Conservation (phyloP, 2,113 vertebrate species). For the Entomyzon cyanotis region DNA sequence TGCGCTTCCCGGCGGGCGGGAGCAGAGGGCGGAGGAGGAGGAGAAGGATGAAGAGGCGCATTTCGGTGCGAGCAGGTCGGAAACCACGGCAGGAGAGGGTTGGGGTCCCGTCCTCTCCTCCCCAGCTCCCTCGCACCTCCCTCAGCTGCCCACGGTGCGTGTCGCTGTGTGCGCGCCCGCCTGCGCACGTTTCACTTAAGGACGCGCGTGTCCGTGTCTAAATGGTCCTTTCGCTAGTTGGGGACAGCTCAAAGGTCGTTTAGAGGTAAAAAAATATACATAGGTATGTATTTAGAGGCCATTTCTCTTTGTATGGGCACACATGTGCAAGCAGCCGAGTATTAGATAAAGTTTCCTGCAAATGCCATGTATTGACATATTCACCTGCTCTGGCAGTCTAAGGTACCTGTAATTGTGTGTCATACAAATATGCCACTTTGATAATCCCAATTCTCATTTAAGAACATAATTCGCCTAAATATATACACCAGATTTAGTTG, state of each 20-base stretch:
- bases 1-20: not conserved
- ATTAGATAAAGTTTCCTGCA: not conserved
- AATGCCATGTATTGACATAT: not conserved
- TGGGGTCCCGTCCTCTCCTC: not conserved
- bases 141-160: not conserved
- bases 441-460: not conserved
- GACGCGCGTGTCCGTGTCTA: not conserved
- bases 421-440: not conserved
- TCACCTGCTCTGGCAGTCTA: fast-evolving
- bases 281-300: not conserved
- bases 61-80: not conserved
- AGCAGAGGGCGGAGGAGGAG: not conserved
- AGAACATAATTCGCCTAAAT: not conserved
- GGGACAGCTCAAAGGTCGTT: not conserved
- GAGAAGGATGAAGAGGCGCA: fast-evolving
- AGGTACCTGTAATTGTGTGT: not conserved
- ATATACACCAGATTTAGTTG: not conserved
- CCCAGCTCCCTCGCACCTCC: not conserved
- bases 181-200: not conserved
- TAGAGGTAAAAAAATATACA: not conserved
- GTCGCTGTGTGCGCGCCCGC: not conserved
- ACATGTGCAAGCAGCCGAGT: not conserved
- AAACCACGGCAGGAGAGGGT: not conserved
- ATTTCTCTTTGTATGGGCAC: not conserved
- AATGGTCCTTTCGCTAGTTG: not conserved